Evolutionary conservation across 2,797 vertebrate genomes (phyloP).

Genomic region (Girardinus metallicus): DNA sequence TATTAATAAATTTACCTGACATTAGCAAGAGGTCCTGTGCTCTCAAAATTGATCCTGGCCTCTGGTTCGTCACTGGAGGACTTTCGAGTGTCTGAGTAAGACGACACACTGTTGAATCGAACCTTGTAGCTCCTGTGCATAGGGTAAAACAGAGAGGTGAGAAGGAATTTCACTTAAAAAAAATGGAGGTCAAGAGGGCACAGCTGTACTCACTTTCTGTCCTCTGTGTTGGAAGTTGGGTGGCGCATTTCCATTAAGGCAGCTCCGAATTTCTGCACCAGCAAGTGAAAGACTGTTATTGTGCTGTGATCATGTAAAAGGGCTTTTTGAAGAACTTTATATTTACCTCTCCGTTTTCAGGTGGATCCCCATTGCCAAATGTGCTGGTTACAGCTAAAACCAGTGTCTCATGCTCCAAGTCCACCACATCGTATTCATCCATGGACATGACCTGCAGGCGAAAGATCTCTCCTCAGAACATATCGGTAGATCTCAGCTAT

Average conservation of each 20-base stretch:
- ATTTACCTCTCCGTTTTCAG: conserved; percentile 94
- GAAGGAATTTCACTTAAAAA: neutral
- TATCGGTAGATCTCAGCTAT: neutral
- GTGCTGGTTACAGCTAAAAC: conserved; percentile 96
- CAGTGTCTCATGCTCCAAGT: conserved; percentile 94
- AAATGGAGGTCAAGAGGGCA: neutral
- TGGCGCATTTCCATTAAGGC: conserved; percentile 98
- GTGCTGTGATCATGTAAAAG: neutral
- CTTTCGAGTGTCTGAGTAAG: conserved; percentile 91
- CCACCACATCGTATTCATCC: conserved; percentile 96
- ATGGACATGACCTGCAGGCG: conserved; percentile 89
- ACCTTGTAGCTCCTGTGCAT: conserved; percentile 94
- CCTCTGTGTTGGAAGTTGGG: conserved; percentile 91
- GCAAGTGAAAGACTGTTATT: conserved; percentile 1
- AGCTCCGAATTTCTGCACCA: conserved; percentile 91
- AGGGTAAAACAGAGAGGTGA: neutral
- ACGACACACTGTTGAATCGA: conserved; percentile 98
- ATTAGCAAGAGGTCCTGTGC: conserved; percentile 93
- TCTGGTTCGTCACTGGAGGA: conserved; percentile 92
- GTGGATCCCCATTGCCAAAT: conserved; percentile 93
- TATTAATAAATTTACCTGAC: conserved; percentile 84
- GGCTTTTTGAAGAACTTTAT: neutral
- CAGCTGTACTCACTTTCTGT: conserved; percentile 88
- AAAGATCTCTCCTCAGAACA: neutral
- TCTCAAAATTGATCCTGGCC: conserved; percentile 91